Conservation (phyloP, 2,113 vertebrate genomes). For the Myiozetetes cayanensis region DNA sequence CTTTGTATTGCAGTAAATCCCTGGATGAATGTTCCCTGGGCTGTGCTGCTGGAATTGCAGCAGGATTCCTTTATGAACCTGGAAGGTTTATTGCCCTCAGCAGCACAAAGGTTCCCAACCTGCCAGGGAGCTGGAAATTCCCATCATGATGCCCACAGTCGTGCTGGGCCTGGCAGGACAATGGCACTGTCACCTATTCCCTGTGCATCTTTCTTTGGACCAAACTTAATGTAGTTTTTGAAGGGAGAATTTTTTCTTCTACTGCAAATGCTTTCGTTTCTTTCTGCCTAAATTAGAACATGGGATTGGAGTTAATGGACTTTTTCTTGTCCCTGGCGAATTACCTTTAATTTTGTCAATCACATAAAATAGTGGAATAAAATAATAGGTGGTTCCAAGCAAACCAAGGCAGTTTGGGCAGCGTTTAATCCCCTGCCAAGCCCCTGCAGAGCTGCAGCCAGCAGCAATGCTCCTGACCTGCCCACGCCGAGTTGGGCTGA, state of each 20-base stretch:
- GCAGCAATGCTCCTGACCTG: neutral
- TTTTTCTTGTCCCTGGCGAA: neutral
- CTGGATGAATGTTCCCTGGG: neutral
- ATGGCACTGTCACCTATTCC: neutral
- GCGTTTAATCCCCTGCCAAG: neutral
- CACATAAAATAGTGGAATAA: neutral
- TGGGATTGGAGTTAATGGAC: neutral
- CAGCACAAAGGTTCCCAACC: neutral
- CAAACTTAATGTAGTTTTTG: neutral
- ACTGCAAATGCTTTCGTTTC: neutral
- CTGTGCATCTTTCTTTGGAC: neutral
- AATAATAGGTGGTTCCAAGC: neutral
- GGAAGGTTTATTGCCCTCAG: neutral
- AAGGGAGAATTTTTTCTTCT: neutral
- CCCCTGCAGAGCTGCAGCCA: neutral
- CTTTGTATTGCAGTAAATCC: neutral
- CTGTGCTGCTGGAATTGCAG: neutral
- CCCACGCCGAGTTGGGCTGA: rapidly evolving
- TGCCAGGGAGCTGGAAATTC: slow-evolving; percentile 17
- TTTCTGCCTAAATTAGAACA: neutral
- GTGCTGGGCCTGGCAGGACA: neutral
- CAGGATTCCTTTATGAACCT: slow-evolving; percentile 2
- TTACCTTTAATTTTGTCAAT: neutral
- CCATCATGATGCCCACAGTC: neutral
- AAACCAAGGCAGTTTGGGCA: rapidly evolving